Base-by-base conservation (phyloP, 2,113 vertebrate genomes). In the Benitochromis conjunctus region DNA sequence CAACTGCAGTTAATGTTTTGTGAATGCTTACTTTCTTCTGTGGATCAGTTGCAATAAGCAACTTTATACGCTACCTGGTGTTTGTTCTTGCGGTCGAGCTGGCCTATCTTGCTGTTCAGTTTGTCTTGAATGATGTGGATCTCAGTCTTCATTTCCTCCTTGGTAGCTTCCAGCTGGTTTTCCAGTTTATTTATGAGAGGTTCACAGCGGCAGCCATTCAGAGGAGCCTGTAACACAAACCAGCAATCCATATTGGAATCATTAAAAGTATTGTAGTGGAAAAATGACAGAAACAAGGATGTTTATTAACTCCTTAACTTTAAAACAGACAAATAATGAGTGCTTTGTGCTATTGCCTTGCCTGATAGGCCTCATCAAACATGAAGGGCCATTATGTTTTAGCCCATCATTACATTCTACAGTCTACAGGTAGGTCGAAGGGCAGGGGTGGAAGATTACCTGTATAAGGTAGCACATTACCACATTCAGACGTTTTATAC, bases 181-280 rank as follows among this genome's bases (percentile, higher is more conserved):
- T 99, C 98, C 94, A 99, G 95, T 94, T 98, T 99, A 89, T 92
- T 97, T 95, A 99, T 97, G 11, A 99, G 97, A 55, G 98, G 98
- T 86, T 99, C 98, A 86, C 98, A 99, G 66, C 98, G 97, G 93
- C 98, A 99, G 88, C 98, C 98, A 5, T 98, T 97, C 90, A 99
- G 95, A 0, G 98, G 98, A 41, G 98, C 98, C 98, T 99, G 87
- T 21, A 87, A 74, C 60, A 56, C 8, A 86, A 74, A 24, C 31
- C 58, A 79, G 29, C 0, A 21, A n/a, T 54, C 46, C 3, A 16
- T 46, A 66, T 41, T 81, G 58, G 10, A 81, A 26, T 48, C 26
- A 21, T 48, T 81, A 48, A 46, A 46, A 16, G 46, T 77, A 10
- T 74, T 54, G 24, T 24, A 55, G 14, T n/a, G n/a, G 7, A 4